phyloP scores from a whole-genome alignment of 2,113 vertebrate species.

The Pterocles burchelli region DNA sequence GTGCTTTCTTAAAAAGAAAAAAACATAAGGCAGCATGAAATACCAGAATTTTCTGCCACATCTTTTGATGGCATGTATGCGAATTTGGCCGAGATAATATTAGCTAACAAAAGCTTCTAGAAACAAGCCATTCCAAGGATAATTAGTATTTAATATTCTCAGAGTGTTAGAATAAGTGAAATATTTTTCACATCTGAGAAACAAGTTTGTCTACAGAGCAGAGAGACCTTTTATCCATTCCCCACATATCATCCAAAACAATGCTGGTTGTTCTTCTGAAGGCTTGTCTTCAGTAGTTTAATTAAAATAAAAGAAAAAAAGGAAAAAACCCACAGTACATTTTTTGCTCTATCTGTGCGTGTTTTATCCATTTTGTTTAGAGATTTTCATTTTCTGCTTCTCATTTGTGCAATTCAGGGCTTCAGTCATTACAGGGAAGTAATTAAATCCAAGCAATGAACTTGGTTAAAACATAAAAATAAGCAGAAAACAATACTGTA shows the following conservation, averaged over 20 bases:
- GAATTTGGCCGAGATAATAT: not conserved
- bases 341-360: not conserved
- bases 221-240: not conserved
- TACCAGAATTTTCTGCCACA: not conserved
- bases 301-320: not conserved
- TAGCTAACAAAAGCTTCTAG: not conserved
- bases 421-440: not conserved
- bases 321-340: fast-evolving
- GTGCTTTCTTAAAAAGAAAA: not conserved
- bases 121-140: not conserved
- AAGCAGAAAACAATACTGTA: not conserved
- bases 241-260: not conserved
- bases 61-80: not conserved
- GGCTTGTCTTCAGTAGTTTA: not conserved
- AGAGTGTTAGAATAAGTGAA: not conserved
- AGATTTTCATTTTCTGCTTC: not conserved
- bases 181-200: not conserved
- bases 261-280: not conserved
- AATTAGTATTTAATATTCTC: not conserved
- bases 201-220: not conserved
- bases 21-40: not conserved
- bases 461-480: not conserved
- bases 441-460: not conserved
- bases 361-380: not conserved
- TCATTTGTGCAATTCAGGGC: not conserved